phyloP scores from a whole-genome alignment of 2,888 invertebrate genomes.

The Thereva nobilitata region DNA sequence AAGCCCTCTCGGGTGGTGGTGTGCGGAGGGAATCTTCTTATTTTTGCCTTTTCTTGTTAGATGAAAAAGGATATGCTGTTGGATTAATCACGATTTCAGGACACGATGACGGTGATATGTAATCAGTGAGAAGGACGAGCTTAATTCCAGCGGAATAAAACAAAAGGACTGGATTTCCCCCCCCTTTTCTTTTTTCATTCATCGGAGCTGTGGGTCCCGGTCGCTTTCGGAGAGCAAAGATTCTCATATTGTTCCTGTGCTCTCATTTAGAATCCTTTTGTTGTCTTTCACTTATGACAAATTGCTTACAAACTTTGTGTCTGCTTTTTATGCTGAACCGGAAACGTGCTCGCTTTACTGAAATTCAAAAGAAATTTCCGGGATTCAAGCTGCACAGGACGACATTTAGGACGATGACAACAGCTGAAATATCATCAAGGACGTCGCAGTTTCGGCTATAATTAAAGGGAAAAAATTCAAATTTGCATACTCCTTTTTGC shows the following conservation, averaged over 20 bases:
- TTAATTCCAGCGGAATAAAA: constrained; percentile 5
- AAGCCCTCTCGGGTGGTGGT: no score
- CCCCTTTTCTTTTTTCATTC: constrained; percentile 4
- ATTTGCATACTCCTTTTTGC: no score
- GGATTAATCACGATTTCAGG: constrained; percentile 13
- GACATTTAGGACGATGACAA: no score
- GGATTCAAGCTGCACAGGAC: no score
- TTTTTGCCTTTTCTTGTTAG: background rate
- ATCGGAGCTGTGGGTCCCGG: no score
- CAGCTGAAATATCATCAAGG: no score
- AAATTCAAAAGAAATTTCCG: no score
- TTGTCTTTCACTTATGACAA: constrained; percentile 10
- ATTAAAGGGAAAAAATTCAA: no score
- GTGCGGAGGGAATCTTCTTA: no score
- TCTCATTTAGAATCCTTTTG: constrained; percentile 19
- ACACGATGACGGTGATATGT: constrained; percentile 7
- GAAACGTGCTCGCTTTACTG: no score
- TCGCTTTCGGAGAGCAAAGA: background rate
- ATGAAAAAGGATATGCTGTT: background rate
- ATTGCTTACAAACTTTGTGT: background rate
- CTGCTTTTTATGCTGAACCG: no score
- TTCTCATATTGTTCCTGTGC: constrained; percentile 19
- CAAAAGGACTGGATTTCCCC: constrained; percentile 10
- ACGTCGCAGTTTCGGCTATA: no score
- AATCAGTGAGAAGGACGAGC: background rate